Evolutionary conservation across 2,888 invertebrate species (phyloP), one percentile per base, ranked within the genome.

Genomic region (Lepidochrysops patricia): DNA sequence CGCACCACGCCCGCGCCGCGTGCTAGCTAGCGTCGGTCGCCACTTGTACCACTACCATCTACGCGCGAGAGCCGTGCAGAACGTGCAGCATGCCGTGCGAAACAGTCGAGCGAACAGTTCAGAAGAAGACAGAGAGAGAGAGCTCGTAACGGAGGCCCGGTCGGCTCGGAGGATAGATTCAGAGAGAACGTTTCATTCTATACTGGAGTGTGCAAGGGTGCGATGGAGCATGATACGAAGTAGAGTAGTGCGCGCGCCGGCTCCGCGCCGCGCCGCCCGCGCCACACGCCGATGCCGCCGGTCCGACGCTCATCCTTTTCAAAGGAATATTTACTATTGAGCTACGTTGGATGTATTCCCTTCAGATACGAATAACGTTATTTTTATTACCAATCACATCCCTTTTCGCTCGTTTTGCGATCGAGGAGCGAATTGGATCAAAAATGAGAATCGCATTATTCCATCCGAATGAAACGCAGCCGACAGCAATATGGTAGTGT

Each of bases 1-100:
- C 54, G 34, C 60, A 57, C 58, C 60, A 34, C 61, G 57, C 59
- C 37, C 54, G 27, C 60, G 43, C 61, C 57, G 58, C 60, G n/a
- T n/a, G n/a, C n/a, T n/a, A n/a, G 63, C 65, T 61, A 64, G 61
- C 61, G 70, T 69, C 64, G 72, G 77, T 74, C 67, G 70, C 77
- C 84, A 76, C 74, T 78, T 78, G 84, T 82, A 80, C 84, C 81
- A 71, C 68, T 63, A 72, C 69, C 63, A 66, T 62, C 63, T 64
- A 64, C 62, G 70, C 71, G 69, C 64, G 68, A 65, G 60, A 54
- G 35, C 37, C 34, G 15, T 52, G 35, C 59, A 54, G 7, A n/a
- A n/a, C 52, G 59, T 59, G 59, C 54, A 25, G 37, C 66, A 56
- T 60, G 63, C 66, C 69, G 64, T 67, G 68, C 66, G 12, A 37